phyloP scores from a whole-genome alignment of 2,797 vertebrate genomes.

The Taenioides sp. region DNA sequence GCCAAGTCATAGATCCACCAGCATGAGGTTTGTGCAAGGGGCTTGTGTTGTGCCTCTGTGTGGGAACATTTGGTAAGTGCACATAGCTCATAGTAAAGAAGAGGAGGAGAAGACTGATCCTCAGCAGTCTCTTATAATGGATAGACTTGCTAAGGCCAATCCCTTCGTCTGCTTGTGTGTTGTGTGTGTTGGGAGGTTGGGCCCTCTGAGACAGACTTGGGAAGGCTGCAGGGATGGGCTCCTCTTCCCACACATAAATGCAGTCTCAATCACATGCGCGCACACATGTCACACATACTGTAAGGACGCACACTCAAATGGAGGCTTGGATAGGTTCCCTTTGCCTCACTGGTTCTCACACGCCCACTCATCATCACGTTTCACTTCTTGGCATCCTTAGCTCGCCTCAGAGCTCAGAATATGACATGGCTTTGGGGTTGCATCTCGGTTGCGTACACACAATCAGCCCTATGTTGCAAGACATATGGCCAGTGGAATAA shows the following conservation, averaged over 20 bases:
- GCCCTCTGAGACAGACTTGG: conserved; percentile 60
- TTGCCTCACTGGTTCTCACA: conserved; percentile 52
- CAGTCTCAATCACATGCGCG: conserved; percentile 62
- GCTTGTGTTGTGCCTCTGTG: conserved; percentile 31
- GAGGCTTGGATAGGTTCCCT: conserved; percentile 51
- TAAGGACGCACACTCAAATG: conserved; percentile 19
- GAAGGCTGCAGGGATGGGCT: conserved; percentile 65
- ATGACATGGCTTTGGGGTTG: conserved; percentile 68
- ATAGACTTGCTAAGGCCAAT: conserved; percentile 53
- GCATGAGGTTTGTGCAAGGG: conserved; percentile 50
- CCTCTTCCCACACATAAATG: conserved; percentile 67
- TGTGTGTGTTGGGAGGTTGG: conserved; percentile 26
- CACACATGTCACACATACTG: conserved; percentile 49
- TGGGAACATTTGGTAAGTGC: conserved; percentile 45
- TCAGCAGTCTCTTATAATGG: conserved; percentile 54
- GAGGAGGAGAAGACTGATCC: conserved; percentile 50
- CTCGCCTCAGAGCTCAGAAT: conserved; percentile 63
- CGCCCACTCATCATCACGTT: conserved; percentile 69
- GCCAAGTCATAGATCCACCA: conserved; percentile 62
- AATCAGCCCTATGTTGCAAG: conserved; percentile 45
- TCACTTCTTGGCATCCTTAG: conserved; percentile 60
- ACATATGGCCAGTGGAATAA: conserved; percentile 56
- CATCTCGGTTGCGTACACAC: conserved; percentile 58
- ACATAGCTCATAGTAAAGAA: conserved; percentile 31
- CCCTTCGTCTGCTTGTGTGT: conserved; percentile 50